phyloP scores from a whole-genome alignment of 2,797 vertebrate genomes.

The Antennarius maculatus region DNA sequence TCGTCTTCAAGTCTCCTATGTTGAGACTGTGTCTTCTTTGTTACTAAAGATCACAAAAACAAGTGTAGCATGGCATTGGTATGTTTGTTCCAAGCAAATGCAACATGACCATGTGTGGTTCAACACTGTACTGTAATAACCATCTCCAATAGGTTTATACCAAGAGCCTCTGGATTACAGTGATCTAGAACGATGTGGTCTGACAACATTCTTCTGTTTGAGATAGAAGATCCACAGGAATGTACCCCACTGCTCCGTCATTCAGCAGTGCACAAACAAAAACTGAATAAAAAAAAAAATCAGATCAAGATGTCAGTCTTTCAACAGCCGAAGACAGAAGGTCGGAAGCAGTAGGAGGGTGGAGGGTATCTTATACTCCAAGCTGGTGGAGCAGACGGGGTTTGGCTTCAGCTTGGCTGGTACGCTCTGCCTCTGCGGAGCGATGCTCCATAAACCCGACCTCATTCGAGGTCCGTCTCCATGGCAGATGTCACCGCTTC shows the following conservation, averaged over 20 bases:
- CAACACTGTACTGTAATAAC: too few species aligned
- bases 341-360: constrained; percentile 2
- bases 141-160: not conserved
- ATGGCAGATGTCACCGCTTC: constrained; percentile 51
- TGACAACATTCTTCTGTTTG: constrained; percentile 17
- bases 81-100: not conserved
- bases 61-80: not conserved
- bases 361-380: constrained; percentile 34
- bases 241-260: not conserved
- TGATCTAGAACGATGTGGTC: not conserved
- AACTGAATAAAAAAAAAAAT: constrained; percentile 22
- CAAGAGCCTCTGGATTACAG: not conserved
- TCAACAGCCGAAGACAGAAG: constrained; percentile 26
- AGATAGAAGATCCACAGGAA: constrained; percentile 13
- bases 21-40: too few species aligned
- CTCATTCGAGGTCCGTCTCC: constrained; percentile 60
- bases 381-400: constrained; percentile 36
- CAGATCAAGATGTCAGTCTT: constrained; percentile 28
- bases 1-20: too few species aligned
- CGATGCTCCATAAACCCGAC: constrained; percentile 57
- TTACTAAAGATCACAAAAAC: not conserved
- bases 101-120: not conserved
- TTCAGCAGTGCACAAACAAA: not conserved
- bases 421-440: constrained; percentile 52
- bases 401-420: constrained; percentile 35